Evolutionary conservation across 2,797 vertebrate genomes (phyloP).

Genomic region (Lutjanus argentimaculatus): DNA sequence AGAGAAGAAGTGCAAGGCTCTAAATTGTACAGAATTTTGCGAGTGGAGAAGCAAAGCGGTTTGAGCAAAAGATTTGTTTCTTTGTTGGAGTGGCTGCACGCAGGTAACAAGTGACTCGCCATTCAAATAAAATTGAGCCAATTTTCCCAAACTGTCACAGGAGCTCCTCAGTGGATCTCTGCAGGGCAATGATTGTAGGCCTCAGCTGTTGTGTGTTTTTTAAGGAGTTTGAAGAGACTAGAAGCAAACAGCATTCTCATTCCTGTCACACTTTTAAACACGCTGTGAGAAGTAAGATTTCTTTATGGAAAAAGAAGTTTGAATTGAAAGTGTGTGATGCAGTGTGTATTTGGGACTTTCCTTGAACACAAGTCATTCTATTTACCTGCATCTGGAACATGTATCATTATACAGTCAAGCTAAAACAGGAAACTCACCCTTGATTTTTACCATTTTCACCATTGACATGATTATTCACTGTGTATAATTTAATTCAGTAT

Average conservation of each 20-base stretch:
- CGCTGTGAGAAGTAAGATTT: background rate
- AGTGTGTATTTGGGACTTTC: background rate
- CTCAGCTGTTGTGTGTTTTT: constrained; percentile 11
- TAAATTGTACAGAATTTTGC: constrained; percentile 11
- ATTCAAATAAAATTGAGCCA: constrained; percentile 45
- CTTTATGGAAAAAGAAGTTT: background rate
- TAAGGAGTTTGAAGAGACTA: background rate
- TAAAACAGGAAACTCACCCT: background rate
- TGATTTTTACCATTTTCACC: background rate
- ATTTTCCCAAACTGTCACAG: constrained; percentile 35
- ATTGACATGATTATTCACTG: background rate
- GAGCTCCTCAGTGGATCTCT: constrained; percentile 20
- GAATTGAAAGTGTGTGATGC: background rate
- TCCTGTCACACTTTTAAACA: background rate
- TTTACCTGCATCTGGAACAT: background rate
- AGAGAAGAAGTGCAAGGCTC: background rate
- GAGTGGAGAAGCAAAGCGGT: constrained; percentile 8
- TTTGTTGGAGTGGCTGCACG: constrained; percentile 16
- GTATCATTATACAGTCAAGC: background rate
- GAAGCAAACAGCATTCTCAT: background rate
- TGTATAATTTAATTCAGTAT: background rate
- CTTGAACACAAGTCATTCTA: background rate
- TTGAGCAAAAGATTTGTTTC: background rate
- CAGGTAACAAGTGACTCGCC: background rate
- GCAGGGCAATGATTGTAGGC: constrained; percentile 11